Evolutionary conservation across 2,888 invertebrate genomes (phyloP), one percentile per base, ranked within the genome.

Genomic region (Melipona beecheii): DNA sequence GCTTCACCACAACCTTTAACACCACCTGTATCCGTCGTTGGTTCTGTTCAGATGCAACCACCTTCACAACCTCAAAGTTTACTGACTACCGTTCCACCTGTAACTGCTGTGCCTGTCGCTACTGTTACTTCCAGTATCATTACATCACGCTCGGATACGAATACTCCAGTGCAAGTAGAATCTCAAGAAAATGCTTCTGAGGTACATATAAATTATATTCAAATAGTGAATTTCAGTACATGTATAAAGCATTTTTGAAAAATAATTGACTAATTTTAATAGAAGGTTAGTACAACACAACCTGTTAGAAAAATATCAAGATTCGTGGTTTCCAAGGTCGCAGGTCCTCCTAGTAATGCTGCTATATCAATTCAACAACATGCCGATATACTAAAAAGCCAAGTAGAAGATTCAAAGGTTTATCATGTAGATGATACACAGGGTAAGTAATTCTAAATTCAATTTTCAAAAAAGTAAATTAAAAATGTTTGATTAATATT

Each of bases 261-360:
- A 72, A 75, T 85, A 84, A 85, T 27, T 73, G 66, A 84, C 52
- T 43, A 54, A 82, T 78, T 73, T 88, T 84, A 58, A 73, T 83
- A 88, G 87, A 88, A 89, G 72, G 66, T 70, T 69, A 87, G 78
- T 73, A 84, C 88, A 68, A 77, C 89, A 52, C 94, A 94, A 85
- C 96, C 96, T 70, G 95, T 95, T 62, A 95, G 97, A 88, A 97
- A 97, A 94, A 97, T 98, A 92, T 97, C 97, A 52, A 95, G 97
- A 90, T 98, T 98, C 95, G 96, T 97, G 94, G 97, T 98, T 91
- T 94, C 94, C 5, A 94, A 94, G 91, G 94, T 94, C 83, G 91
- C 94, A 83, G 94, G 94, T 77, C 94, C 94, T 72, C 93, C 94
- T 27, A 83, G 84, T 65, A 89, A 85, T 71, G 85, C 88, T 50